Conservation (phyloP, 2,888 invertebrate species). For the Acrobasis suavella region DNA sequence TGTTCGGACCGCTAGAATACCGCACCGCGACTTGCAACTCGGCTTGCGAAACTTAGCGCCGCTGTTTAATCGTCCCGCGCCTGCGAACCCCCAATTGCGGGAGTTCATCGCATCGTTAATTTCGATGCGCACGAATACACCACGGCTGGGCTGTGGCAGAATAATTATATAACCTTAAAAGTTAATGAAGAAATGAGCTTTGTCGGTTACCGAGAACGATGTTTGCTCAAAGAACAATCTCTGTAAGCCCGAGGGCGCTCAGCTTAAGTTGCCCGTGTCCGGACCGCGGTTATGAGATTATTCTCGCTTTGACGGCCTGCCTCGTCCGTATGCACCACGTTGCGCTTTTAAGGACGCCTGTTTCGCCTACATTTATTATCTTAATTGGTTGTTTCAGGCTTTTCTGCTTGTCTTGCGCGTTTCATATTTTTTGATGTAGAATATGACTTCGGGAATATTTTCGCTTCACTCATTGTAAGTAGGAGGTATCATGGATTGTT, state of each 20-base stretch:
- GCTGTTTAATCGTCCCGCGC: constrained; percentile 60
- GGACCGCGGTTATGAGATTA: constrained; percentile 75
- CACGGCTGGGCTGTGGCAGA: constrained; percentile 41
- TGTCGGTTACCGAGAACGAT: constrained; percentile 40
- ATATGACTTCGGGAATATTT: too few relatives aligned
- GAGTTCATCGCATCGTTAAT: constrained; percentile 57
- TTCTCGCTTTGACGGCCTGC: constrained; percentile 71
- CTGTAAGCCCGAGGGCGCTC: constrained; percentile 64
- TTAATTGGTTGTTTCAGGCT: constrained; percentile 64
- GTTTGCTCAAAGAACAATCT: constrained; percentile 67
- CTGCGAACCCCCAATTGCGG: constrained; percentile 51
- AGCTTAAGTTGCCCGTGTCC: constrained; percentile 65
- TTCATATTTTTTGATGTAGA: background rate
- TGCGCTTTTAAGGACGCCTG: constrained; percentile 58
- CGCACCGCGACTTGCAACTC: constrained; percentile 51
- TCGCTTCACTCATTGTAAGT: too few relatives aligned
- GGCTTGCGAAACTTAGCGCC: constrained; percentile 71
- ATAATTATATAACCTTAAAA: constrained; percentile 51
- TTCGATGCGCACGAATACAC: constrained; percentile 58
- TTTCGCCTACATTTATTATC: constrained; percentile 62
- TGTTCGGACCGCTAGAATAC: constrained; percentile 67
- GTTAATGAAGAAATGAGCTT: constrained; percentile 48
- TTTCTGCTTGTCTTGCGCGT: constrained; percentile 37
- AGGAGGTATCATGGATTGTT: too few relatives aligned
- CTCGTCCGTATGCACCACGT: constrained; percentile 55